phyloP scores from a whole-genome alignment of 2,888 invertebrate genomes.

The Eilema caniola region DNA sequence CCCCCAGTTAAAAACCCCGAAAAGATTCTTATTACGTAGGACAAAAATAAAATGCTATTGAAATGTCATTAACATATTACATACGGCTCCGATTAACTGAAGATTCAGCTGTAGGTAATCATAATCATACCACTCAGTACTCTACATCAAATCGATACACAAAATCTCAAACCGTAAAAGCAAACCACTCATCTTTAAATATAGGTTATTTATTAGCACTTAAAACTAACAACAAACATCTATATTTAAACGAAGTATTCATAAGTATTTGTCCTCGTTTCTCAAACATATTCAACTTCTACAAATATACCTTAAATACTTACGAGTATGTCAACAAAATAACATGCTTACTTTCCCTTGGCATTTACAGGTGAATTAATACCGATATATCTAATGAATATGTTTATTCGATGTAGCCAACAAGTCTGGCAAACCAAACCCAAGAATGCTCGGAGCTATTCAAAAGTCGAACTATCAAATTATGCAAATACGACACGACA shows the following conservation, averaged over 20 bases:
- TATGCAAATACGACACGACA: slow-evolving; percentile 47
- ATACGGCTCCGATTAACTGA: background rate
- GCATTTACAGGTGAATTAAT: slow-evolving; percentile 43
- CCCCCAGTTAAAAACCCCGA: background rate
- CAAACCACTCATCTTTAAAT: background rate
- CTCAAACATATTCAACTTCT: slow-evolving; percentile 10
- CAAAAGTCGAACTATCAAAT: slow-evolving; percentile 48
- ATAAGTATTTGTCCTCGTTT: slow-evolving; percentile 15
- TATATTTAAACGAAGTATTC: slow-evolving; percentile 3
- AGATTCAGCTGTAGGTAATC: background rate
- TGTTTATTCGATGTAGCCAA: slow-evolving; percentile 34
- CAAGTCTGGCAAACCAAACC: slow-evolving; percentile 39
- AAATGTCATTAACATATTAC: too few relatives aligned
- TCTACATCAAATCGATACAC: background rate
- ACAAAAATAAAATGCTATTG: too few relatives aligned
- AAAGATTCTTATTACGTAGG: too few relatives aligned
- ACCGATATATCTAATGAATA: slow-evolving; percentile 34
- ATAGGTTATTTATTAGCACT: background rate
- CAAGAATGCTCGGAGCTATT: slow-evolving; percentile 44
- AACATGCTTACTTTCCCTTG: slow-evolving; percentile 46
- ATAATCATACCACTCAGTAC: background rate
- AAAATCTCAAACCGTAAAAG: background rate
- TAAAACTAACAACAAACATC: background rate
- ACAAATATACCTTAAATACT: slow-evolving; percentile 26
- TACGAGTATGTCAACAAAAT: slow-evolving; percentile 33